Evolutionary conservation across 2,797 vertebrate genomes (phyloP).

Genomic region (Acipenser oxyrinchus): DNA sequence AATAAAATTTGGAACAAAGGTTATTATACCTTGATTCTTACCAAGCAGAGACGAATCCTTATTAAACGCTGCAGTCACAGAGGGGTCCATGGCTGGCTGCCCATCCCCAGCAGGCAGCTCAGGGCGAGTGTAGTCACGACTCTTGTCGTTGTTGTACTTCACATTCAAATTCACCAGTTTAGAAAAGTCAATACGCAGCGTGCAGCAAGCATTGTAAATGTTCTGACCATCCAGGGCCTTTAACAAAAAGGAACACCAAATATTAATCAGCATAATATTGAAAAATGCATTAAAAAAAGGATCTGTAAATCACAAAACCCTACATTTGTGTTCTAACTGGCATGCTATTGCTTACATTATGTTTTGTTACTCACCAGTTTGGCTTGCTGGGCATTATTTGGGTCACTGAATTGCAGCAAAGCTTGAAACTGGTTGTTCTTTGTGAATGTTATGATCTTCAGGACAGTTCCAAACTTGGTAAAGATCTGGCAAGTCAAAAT

Average conservation of each 20-base stretch:
- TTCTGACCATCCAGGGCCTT: conserved; percentile 96
- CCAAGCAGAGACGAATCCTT: conserved; percentile 95
- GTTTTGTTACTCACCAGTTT: conserved; percentile 73
- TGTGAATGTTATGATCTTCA: conserved; percentile 98
- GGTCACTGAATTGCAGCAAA: conserved; percentile 88
- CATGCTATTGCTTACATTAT: not conserved
- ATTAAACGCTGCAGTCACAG: conserved; percentile 80
- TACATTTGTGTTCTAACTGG: no score
- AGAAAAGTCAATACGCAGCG: conserved; percentile 95
- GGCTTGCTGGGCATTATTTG: conserved; percentile 87
- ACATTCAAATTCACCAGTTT: conserved; percentile 97
- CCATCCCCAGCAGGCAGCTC: conserved; percentile 93
- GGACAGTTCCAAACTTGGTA: conserved; percentile 94
- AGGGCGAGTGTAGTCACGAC: conserved; percentile 90
- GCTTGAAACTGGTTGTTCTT: conserved; percentile 99
- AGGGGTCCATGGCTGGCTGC: conserved; percentile 77
- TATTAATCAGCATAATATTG: conserved; percentile 5
- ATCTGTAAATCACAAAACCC: no score
- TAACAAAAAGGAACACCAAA: conserved; percentile 18
- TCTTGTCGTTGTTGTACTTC: conserved; percentile 98
- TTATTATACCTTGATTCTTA: conserved; percentile 70
- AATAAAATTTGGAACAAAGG: conserved; percentile 1
- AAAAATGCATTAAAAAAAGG: no score
- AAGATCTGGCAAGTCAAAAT: conserved; percentile 76
- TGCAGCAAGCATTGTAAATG: conserved; percentile 98